Conservation (phyloP, 2,113 vertebrate genomes). For the Hypomesus transpacificus region DNA sequence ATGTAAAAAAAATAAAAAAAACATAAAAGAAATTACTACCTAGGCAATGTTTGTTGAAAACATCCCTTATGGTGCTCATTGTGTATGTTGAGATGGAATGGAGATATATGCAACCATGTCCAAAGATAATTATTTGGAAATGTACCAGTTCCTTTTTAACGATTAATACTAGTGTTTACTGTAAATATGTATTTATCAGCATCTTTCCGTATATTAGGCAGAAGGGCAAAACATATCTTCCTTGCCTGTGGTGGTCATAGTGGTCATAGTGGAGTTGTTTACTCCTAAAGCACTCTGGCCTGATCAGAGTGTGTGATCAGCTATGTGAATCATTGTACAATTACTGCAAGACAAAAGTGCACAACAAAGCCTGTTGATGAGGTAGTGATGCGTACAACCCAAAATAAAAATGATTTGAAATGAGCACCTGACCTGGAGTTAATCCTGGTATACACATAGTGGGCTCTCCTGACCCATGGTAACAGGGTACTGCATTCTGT, state of each 20-base stretch:
- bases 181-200: slow-evolving; percentile 39
- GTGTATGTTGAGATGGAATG: slow-evolving; percentile 24
- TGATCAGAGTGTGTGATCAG: too few species aligned
- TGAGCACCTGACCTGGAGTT: neutral
- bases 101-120: slow-evolving; percentile 31
- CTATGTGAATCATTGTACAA: too few species aligned
- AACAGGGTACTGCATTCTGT: slow-evolving; percentile 18
- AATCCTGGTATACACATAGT: neutral
- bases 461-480: neutral
- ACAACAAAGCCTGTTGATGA: too few species aligned
- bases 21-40: neutral
- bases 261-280: too few species aligned
- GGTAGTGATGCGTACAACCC: too few species aligned
- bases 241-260: too few species aligned
- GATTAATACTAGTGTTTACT: slow-evolving; percentile 31
- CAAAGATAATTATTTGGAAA: neutral
- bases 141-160: slow-evolving; percentile 12
- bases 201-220: slow-evolving; percentile 7
- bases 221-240: neutral
- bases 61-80: neutral
- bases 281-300: too few species aligned
- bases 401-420: slow-evolving; percentile 27
- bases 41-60: neutral
- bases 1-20: neutral
- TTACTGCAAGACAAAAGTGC: too few species aligned